Percentiles rank a stretch among this genome's conserved stretches.
phyloP scores from a whole-genome alignment of 2,888 invertebrate species.

The Leucoptera coffeella region DNA sequence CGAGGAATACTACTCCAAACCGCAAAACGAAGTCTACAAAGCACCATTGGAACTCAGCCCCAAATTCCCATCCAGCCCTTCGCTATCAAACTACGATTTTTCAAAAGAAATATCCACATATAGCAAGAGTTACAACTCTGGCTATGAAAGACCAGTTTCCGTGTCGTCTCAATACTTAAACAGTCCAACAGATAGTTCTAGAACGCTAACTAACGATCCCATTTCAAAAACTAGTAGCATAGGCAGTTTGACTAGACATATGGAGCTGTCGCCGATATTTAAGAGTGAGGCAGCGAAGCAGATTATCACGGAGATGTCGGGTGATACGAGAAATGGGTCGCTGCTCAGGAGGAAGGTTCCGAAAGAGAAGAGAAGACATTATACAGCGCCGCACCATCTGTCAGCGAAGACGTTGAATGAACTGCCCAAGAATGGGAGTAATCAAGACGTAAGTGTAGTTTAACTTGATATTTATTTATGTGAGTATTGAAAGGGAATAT shows the following conservation, averaged over 20 bases:
- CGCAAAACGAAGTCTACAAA: slow-evolving; percentile 18
- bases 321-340: slow-evolving; percentile 50
- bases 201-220: slow-evolving; percentile 40
- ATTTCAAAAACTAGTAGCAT: slow-evolving; percentile 42
- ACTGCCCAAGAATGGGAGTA: slow-evolving; percentile 36
- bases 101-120: slow-evolving; percentile 34
- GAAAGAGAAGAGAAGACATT: slow-evolving; percentile 77
- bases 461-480: too few relatives aligned
- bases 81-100: slow-evolving; percentile 38
- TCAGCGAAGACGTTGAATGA: slow-evolving; percentile 57
- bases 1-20: slow-evolving; percentile 27
- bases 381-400: slow-evolving; percentile 79
- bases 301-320: slow-evolving; percentile 76
- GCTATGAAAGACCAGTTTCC: slow-evolving; percentile 29
- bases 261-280: slow-evolving; percentile 71
- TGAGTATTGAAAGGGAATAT: too few relatives aligned
- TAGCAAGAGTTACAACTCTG: slow-evolving; percentile 33
- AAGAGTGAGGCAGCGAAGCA: slow-evolving; percentile 83
- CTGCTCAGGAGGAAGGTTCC: slow-evolving; percentile 66
- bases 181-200: slow-evolving; percentile 37
- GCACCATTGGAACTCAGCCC: slow-evolving; percentile 29
- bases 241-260: slow-evolving; percentile 32
- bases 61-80: slow-evolving; percentile 41
- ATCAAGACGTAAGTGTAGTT: slow-evolving; percentile 44
- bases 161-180: slow-evolving; percentile 38